A percentile compares a stretch with the other conserved stretches of the same genome.
These are phyloP conservation scores for Anhinga anhinga DNA, from an alignment of 2,113 vertebrate species.

Conservation along the genomic window DNA sequence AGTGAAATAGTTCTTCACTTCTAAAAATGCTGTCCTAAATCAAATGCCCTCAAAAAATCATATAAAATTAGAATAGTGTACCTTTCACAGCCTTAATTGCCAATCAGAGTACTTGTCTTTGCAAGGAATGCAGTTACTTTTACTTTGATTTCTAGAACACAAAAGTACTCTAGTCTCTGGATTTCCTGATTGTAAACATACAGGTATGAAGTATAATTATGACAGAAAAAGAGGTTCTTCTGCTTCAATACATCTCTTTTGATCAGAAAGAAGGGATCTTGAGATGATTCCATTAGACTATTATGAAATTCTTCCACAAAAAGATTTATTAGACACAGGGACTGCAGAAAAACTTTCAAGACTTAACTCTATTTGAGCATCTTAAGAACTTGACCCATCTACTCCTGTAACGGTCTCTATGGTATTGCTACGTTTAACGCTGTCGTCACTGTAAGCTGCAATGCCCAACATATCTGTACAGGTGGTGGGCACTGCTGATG, in stretches of 20 bases:
- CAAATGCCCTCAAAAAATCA: background rate
- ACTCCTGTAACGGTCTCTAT: background rate
- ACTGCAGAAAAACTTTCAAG: background rate
- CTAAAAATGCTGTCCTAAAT: background rate
- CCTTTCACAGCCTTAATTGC: background rate
- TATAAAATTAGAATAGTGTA: background rate
- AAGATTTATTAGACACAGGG: background rate
- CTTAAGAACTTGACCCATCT: background rate
- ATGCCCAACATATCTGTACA: background rate
- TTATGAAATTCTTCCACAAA: background rate
- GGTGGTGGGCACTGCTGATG: background rate
- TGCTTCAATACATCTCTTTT: background rate
- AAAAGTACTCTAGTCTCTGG: rapidly evolving
- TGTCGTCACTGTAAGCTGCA: background rate
- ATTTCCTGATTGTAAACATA: background rate
- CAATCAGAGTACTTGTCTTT: background rate
- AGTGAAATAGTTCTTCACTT: background rate
- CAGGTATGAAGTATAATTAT: background rate
- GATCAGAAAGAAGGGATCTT: background rate
- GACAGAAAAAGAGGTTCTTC: background rate
- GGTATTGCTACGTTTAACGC: background rate
- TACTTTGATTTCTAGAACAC: background rate
- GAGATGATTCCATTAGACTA: background rate
- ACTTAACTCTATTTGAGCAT: background rate
- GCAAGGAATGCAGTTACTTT: background rate